Percentiles rank a stretch among this genome's conserved stretches.
These are phyloP conservation scores for Suncus etruscus DNA, from an alignment of 2,113 vertebrate genomes.

Conservation along the genomic window DNA sequence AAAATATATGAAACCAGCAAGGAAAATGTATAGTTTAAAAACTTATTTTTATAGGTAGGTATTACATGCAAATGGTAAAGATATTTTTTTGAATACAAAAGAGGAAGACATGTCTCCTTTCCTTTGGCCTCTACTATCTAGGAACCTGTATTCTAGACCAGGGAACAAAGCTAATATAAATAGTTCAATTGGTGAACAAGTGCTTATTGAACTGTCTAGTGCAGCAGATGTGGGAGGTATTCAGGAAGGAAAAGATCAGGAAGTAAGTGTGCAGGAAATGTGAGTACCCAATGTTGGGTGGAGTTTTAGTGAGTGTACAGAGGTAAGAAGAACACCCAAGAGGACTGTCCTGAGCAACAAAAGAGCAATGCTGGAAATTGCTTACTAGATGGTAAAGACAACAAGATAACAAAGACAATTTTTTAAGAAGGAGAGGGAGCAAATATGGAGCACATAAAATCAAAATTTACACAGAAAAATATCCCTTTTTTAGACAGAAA, in stretches of 20 bases:
- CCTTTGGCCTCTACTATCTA: not conserved
- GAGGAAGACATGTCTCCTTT: not conserved
- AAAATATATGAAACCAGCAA: constrained; percentile 2
- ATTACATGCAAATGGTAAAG: not conserved
- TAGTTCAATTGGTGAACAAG: not conserved
- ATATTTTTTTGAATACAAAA: constrained; percentile 14
- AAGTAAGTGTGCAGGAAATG: not conserved
- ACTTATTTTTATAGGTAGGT: constrained; percentile 5
- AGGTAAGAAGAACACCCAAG: not conserved
- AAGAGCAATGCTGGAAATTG: not conserved
- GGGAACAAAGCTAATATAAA: not conserved
- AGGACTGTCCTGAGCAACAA: not conserved
- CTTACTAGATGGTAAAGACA: not conserved
- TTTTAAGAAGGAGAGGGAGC: not conserved
- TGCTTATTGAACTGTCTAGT: not conserved
- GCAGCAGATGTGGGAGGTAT: not conserved
- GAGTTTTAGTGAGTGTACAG: not conserved
- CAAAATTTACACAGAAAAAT: not conserved
- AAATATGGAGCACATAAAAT: not conserved
- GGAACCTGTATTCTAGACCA: not conserved
- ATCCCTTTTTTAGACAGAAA: constrained; percentile 26
- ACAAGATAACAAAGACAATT: not conserved
- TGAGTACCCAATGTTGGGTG: not conserved
- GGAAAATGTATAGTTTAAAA: not conserved
- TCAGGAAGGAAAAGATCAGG: constrained; percentile 13